These are phyloP conservation scores for Abramis brama DNA, from an alignment of 2,113 vertebrate genomes.

Conservation along the genomic window DNA sequence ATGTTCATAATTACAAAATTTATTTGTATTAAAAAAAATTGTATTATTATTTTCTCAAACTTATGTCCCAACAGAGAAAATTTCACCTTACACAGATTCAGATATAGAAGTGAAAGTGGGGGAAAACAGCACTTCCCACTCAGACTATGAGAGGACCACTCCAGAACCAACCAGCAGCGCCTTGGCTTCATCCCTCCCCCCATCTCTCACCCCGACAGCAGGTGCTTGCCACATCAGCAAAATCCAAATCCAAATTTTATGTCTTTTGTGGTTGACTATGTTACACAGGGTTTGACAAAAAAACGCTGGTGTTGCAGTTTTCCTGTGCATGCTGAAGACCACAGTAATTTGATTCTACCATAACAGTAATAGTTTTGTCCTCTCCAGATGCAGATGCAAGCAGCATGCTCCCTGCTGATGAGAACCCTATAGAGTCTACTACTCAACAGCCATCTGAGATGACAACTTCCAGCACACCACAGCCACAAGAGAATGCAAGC, in stretches of 20 bases:
- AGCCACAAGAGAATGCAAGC: not conserved
- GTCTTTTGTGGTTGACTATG: too few species aligned
- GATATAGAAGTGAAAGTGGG: not conserved
- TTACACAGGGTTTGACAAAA: too few species aligned
- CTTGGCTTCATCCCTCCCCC: not conserved
- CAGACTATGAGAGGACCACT: not conserved
- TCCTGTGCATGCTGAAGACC: too few species aligned
- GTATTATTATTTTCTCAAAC: not conserved
- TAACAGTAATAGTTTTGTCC: not conserved
- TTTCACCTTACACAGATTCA: too few species aligned
- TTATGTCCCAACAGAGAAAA: not conserved
- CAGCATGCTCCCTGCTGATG: not conserved
- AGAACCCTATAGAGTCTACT: not conserved
- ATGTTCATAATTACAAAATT: not conserved
- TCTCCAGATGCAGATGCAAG: not conserved
- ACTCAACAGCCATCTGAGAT: not conserved
- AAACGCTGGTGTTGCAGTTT: too few species aligned
- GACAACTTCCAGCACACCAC: not conserved
- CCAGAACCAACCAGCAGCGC: too few species aligned
- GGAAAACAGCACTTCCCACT: not conserved
- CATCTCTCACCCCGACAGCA: not conserved
- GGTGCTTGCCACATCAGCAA: too few species aligned
- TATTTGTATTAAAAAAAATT: not conserved
- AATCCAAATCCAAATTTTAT: too few species aligned
- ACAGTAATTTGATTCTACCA: too few species aligned